Conservation (phyloP, 2,888 invertebrate genomes). For the Uropetala carovei region DNA sequence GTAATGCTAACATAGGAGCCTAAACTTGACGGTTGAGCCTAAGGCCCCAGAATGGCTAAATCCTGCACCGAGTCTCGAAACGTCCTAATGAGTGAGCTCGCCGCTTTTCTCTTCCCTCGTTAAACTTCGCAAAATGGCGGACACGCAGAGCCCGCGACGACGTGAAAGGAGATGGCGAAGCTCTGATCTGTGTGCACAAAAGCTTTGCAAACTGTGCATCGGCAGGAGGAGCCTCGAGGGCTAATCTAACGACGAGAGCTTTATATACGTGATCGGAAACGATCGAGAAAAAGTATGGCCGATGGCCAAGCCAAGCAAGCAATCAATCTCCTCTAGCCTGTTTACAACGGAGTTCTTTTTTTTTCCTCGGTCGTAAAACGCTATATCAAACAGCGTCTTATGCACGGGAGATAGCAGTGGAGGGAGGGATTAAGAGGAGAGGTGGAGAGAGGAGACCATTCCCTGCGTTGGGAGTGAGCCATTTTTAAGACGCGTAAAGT, state of each 20-base stretch:
- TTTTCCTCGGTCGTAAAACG: not conserved
- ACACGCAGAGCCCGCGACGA: not conserved
- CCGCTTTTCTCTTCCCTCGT: not conserved
- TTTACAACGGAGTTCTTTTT: constrained; percentile 20
- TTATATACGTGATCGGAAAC: constrained; percentile 15
- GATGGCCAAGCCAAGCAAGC: constrained; percentile 24
- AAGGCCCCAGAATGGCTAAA: no score
- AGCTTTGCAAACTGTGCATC: not conserved
- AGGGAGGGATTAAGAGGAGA: not conserved
- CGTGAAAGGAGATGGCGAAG: not conserved
- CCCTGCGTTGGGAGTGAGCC: not conserved
- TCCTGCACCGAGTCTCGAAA: not conserved
- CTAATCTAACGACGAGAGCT: not conserved
- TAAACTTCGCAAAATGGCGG: constrained; percentile 12
- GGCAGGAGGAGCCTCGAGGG: constrained; percentile 4
- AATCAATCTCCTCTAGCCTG: constrained; percentile 5
- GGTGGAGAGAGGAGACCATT: not conserved
- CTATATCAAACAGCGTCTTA: constrained; percentile 20
- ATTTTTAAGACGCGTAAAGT: not conserved
- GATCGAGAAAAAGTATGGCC: constrained; percentile 12
- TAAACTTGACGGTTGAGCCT: no score
- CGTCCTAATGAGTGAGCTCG: not conserved
- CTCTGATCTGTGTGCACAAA: constrained; percentile 2
- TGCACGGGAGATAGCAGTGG: not conserved
- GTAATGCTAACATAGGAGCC: no score